Percentiles rank a stretch among this genome's conserved stretches.
These are phyloP conservation scores for Drosophila melanica DNA, from an alignment of 1,140 invertebrate species.

Conservation along the genomic window DNA sequence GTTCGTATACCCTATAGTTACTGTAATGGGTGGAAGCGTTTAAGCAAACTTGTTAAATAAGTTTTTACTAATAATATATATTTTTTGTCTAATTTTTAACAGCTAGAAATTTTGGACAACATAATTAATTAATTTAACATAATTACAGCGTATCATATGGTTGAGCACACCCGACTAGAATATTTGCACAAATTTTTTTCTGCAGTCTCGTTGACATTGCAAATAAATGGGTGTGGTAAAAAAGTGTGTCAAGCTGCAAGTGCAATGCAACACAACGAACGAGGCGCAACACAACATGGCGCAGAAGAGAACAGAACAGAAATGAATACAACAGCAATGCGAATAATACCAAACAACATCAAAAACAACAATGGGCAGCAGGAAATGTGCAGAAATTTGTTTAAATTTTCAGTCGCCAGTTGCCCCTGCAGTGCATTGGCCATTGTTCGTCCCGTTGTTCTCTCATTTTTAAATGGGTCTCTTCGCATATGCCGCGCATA, in stretches of 20 bases:
- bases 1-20: constrained; percentile 16
- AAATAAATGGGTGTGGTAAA: constrained; percentile 76
- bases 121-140: too few species aligned
- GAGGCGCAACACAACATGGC: background rate
- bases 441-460: background rate
- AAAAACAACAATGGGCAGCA: constrained; percentile 50
- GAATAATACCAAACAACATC: constrained; percentile 3
- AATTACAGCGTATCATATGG: background rate
- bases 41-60: too few species aligned
- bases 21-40: too few species aligned
- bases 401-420: constrained; percentile 56
- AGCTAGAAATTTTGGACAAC: too few species aligned
- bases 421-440: constrained; percentile 16
- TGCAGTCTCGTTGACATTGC: constrained; percentile 68
- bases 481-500: constrained; percentile 47
- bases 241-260: constrained; percentile 78
- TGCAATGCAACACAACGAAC: constrained; percentile 30
- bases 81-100: too few species aligned
- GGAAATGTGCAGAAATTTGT: constrained; percentile 77
- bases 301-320: background rate
- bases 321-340: background rate
- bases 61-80: too few species aligned
- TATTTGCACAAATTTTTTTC: background rate
- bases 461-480: constrained; percentile 35
- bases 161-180: background rate